These are phyloP conservation scores for Lasioglossum zephyrum DNA, from an alignment of 2,888 invertebrate species.

Conservation along the genomic window DNA sequence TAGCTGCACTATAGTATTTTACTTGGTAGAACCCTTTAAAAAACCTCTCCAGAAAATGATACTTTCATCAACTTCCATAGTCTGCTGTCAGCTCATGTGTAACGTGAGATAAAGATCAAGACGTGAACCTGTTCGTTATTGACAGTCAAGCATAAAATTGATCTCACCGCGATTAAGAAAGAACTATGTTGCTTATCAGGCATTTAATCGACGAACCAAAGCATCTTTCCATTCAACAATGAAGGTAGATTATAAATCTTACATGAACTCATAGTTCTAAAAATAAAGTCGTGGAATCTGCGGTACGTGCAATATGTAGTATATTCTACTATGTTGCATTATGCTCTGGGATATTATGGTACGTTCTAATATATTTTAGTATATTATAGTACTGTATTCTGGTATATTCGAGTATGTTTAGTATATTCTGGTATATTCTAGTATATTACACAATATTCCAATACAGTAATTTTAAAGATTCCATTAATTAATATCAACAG, in stretches of 20 bases:
- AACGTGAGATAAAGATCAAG: background rate
- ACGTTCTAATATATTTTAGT: background rate
- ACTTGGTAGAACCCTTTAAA: background rate
- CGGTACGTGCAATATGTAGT: background rate
- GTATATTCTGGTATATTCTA: background rate
- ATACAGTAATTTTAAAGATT: background rate
- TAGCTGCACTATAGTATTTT: background rate
- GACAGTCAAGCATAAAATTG: conserved; percentile 8
- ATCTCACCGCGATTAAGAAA: background rate
- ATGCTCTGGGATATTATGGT: background rate
- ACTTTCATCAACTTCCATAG: background rate
- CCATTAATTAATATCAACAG: background rate
- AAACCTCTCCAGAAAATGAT: background rate
- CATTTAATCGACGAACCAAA: background rate
- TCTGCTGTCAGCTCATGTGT: background rate
- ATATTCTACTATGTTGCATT: background rate
- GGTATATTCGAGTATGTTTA: background rate
- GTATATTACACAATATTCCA: no score
- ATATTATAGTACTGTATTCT: background rate
- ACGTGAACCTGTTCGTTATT: background rate
- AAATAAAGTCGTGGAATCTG: background rate
- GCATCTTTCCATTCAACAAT: background rate
- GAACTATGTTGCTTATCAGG: conserved; percentile 1
- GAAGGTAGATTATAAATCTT: background rate
- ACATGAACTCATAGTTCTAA: background rate